A percentile compares a stretch with the other conserved stretches of the same genome.
Evolutionary conservation across 2,113 vertebrate genomes (phyloP).

Genomic region (Rhinoderma darwinii): DNA sequence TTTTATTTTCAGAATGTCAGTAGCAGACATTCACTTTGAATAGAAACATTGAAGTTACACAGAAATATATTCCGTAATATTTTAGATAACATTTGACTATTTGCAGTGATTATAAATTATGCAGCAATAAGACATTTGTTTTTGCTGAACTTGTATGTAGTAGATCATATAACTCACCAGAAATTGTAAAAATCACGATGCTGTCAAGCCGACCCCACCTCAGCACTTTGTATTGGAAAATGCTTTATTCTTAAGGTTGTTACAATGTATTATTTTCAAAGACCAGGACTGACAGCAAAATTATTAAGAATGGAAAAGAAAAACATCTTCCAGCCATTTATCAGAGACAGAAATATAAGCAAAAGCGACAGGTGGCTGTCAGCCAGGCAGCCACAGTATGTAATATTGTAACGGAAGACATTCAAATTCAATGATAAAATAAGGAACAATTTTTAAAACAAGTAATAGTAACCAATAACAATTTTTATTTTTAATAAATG

Average conservation of each 20-base stretch:
- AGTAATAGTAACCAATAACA: not conserved
- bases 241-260: not conserved
- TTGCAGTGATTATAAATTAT: not conserved
- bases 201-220: not conserved
- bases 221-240: not conserved
- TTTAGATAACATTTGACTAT: not conserved
- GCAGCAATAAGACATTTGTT: not conserved
- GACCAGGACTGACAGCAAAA: constrained; percentile 15
- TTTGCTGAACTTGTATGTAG: not conserved
- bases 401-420: not conserved
- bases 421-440: not conserved
- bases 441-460: not conserved
- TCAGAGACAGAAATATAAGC: not conserved
- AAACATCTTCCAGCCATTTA: constrained; percentile 17
- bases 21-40: not conserved
- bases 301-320: constrained; percentile 10
- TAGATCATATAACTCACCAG: not conserved
- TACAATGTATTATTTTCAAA: not conserved
- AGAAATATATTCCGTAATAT: not conserved
- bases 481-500: not conserved
- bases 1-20: not conserved
- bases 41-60: not conserved
- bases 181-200: not conserved
- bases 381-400: not conserved
- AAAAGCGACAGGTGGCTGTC: not conserved